These are phyloP conservation scores for Chaenogobius annularis DNA, from an alignment of 2,113 vertebrate genomes.

Conservation along the genomic window DNA sequence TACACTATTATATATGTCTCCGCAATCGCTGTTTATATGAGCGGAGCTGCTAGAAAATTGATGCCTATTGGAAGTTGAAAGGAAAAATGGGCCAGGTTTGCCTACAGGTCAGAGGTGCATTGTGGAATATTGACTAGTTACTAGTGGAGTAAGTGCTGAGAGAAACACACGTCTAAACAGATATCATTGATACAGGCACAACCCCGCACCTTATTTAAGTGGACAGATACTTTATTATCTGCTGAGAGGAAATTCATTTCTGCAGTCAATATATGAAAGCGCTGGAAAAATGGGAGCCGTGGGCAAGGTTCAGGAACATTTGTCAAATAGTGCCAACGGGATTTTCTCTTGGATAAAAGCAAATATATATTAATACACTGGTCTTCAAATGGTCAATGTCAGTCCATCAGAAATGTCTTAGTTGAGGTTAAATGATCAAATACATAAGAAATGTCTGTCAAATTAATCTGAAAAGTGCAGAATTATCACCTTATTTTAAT, in stretches of 20 bases:
- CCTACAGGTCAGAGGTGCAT: slow-evolving; percentile 64
- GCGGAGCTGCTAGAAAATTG: slow-evolving; percentile 58
- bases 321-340: neutral
- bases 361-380: neutral
- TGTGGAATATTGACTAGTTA: slow-evolving; percentile 63
- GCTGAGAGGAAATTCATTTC: slow-evolving; percentile 60
- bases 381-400: no score
- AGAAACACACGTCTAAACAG: slow-evolving; percentile 59
- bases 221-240: slow-evolving; percentile 66
- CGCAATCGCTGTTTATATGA: slow-evolving; percentile 47
- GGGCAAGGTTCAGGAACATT: neutral
- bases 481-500: no score
- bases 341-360: neutral
- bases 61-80: slow-evolving; percentile 62
- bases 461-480: no score
- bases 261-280: slow-evolving; percentile 50
- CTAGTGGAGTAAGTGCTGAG: slow-evolving; percentile 38
- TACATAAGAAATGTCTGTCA: no score
- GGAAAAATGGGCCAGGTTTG: slow-evolving; percentile 52
- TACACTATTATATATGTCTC: slow-evolving; percentile 18
- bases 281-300: slow-evolving; percentile 22
- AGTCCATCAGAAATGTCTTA: no score
- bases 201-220: slow-evolving; percentile 48
- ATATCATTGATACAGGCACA: slow-evolving; percentile 61
- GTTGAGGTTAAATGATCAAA: no score